Evolutionary conservation across 1,140 invertebrate species (phyloP).

Genomic region (Drosophila quadrilineata): DNA sequence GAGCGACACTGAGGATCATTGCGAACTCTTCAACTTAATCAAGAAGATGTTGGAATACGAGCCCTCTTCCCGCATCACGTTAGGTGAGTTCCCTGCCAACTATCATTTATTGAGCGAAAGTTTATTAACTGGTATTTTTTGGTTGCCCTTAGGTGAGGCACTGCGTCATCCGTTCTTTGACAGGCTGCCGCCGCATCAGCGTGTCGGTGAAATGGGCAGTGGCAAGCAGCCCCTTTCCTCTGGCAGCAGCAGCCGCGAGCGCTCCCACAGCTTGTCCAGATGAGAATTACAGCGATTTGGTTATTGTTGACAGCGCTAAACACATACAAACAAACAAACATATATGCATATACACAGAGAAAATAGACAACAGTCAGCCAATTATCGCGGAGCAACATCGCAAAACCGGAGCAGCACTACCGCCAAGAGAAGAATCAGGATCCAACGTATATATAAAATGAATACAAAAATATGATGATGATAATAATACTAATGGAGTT

Average conservation of each 20-base stretch:
- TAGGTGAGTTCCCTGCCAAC: too few relatives aligned
- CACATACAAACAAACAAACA: conserved; percentile 53
- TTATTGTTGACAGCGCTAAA: conserved; percentile 78
- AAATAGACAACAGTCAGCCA: conserved; percentile 32
- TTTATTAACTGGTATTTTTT: too few relatives aligned
- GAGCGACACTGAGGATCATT: conserved; percentile 93
- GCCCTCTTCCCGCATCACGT: conserved; percentile 92
- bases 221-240: conserved; percentile 69
- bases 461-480: conserved; percentile 27
- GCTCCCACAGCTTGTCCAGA: conserved; percentile 81
- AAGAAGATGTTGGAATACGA: conserved; percentile 98
- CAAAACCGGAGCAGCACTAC: conserved; percentile 32
- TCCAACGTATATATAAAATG: conserved; percentile 5
- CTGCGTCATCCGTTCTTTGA: conserved; percentile 96
- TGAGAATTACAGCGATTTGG: conserved; percentile 82
- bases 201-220: conserved; percentile 83
- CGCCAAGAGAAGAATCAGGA: conserved; percentile 13
- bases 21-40: conserved; percentile 96
- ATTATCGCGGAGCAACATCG: conserved; percentile 28
- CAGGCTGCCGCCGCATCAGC: conserved; percentile 88
- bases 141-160: conserved; percentile 91
- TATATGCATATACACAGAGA: conserved; percentile 38
- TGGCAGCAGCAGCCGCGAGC: conserved; percentile 80
- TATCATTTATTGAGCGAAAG: too few relatives aligned
- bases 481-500: conserved; percentile 32